Evolutionary conservation across 2,888 invertebrate species (phyloP).

Genomic region (Chouioia cunea): DNA sequence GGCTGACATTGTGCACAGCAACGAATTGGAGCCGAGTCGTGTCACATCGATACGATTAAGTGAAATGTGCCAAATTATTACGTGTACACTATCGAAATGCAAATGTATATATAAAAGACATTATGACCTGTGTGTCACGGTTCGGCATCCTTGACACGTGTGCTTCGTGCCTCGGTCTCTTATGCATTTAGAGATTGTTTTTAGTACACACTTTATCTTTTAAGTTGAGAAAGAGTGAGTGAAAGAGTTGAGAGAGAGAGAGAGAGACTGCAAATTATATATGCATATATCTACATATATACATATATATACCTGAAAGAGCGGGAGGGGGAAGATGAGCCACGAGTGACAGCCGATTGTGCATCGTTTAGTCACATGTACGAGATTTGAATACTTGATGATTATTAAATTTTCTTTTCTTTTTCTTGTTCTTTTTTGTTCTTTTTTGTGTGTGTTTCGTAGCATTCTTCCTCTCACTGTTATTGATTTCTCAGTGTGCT

Average conservation of each 20-base stretch:
- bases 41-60: no score
- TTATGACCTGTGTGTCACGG: slow-evolving; percentile 4
- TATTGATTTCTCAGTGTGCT: slow-evolving; percentile 29
- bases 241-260: slow-evolving; percentile 2
- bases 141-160: slow-evolving; percentile 27
- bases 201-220: slow-evolving; percentile 19
- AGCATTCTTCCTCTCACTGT: slow-evolving; percentile 13
- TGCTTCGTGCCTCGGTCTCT: slow-evolving; percentile 37
- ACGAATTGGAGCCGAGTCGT: slow-evolving; percentile 21
- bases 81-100: not conserved
- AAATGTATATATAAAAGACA: not conserved
- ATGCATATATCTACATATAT: no score
- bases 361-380: no score
- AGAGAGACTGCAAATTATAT: slow-evolving; percentile 2
- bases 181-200: slow-evolving; percentile 40
- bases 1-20: slow-evolving; percentile 46
- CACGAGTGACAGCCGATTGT: slow-evolving; percentile 43
- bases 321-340: slow-evolving; percentile 9
- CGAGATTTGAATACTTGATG: not conserved
- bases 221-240: slow-evolving; percentile 4
- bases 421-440: not conserved
- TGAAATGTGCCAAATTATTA: not conserved
- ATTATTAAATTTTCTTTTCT: not conserved
- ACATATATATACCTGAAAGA: not conserved
- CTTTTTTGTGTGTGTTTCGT: slow-evolving; percentile 27